These are phyloP conservation scores for Rhadinocentrus ornatus DNA, from an alignment of 2,797 vertebrate species.

Conservation along the genomic window DNA sequence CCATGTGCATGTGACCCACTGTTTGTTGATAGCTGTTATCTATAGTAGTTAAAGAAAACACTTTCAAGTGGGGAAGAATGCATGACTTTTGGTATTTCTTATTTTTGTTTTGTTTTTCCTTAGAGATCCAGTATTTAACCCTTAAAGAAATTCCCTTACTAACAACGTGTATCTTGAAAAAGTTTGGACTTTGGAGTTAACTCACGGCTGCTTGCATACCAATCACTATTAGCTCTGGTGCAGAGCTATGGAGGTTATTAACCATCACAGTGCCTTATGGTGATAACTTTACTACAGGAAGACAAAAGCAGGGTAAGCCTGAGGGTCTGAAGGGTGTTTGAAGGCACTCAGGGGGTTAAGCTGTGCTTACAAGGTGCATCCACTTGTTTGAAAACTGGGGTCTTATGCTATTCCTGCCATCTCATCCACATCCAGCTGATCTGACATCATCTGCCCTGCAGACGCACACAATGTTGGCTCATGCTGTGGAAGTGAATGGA, in stretches of 20 bases:
- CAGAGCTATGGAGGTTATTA: slow-evolving; percentile 31
- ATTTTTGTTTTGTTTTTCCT: slow-evolving; percentile 36
- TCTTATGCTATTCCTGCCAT: slow-evolving; percentile 67
- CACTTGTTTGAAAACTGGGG: slow-evolving; percentile 52
- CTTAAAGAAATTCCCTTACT: slow-evolving; percentile 22
- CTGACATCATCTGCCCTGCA: slow-evolving; percentile 37
- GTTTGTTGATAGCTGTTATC: slow-evolving; percentile 35
- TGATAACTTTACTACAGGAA: slow-evolving; percentile 45
- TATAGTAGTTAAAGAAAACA: slow-evolving; percentile 40
- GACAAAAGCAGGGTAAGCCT: slow-evolving; percentile 45
- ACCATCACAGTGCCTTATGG: slow-evolving; percentile 5
- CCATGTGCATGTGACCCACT: slow-evolving; percentile 21
- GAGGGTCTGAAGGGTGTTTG: slow-evolving; percentile 34
- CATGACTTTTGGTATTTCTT: slow-evolving; percentile 38
- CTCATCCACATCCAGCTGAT: slow-evolving; percentile 45
- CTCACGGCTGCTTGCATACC: not conserved
- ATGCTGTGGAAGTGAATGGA: slow-evolving; percentile 66
- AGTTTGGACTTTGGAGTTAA: slow-evolving; percentile 13
- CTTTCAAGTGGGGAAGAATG: slow-evolving; percentile 18
- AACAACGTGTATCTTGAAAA: slow-evolving; percentile 2
- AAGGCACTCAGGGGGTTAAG: slow-evolving; percentile 56
- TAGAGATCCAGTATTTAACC: slow-evolving; percentile 4
- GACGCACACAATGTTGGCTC: slow-evolving; percentile 51
- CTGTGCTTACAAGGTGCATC: slow-evolving; percentile 53
- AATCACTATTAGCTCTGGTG: slow-evolving; percentile 11